Evolutionary conservation across 2,797 vertebrate genomes (phyloP), one percentile per base, ranked within the genome.

Genomic region (Dendrocincla fuliginosa): DNA sequence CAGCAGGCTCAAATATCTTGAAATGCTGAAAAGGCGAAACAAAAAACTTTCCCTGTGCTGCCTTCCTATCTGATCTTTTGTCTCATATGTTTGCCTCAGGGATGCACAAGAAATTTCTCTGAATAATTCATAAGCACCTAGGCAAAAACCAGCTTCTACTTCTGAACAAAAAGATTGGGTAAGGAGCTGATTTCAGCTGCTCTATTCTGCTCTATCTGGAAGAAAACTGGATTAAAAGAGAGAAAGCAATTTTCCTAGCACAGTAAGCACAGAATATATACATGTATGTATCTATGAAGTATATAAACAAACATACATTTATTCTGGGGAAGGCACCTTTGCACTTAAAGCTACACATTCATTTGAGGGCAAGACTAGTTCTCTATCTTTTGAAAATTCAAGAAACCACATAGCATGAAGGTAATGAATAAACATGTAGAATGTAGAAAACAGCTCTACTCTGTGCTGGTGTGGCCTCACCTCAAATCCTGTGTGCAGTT

Each of bases 81-180:
- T 97, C 95, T 98, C 88, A 35, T 80, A 73, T 96, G 91, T 93
- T 97, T 76, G 91, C 95, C 90, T 96, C 77, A 92, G 96, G 96
- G 96, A 96, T 71, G 89, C 84, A 96, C 11, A 27, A 94, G 97
- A 97, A 96, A 93, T 78, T 81, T 94, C 52, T 89, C 93, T 98
- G 96, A 97, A 98, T 98, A 97, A 98, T 98, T 97, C 84, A 98
- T 84, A 53, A 82, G 67, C 65, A 92, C 68, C 27, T 9, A 84
- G 95, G 71, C 70, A 86, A 95, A 97, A 94, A 94, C 39, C 73
- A 9, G 17, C 81, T 90, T 94, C 84, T 80, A 82, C 80, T 95
- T 96, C 89, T 85, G 68, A 95, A 97, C 65, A 96, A 92, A 97
- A 93, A 89, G 37, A 33, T 10, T 59, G 75, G 70, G 39, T 42